Base-by-base conservation (phyloP, 2,888 invertebrate genomes). In the Caenorhabditis sinica region DNA sequence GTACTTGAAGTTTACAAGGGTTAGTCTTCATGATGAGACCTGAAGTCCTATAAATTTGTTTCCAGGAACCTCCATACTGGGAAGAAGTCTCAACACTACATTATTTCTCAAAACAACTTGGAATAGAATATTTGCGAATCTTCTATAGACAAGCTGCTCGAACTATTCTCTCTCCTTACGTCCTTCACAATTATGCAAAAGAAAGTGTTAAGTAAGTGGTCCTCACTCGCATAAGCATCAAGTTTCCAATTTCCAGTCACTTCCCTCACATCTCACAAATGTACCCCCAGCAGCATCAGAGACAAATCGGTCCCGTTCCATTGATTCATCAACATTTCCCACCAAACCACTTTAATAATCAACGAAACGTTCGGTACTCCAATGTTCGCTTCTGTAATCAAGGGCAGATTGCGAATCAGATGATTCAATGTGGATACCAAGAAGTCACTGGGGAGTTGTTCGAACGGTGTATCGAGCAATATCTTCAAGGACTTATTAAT, bases 381-480 rank as follows among this genome's bases (percentile, higher is more conserved):
- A 45, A 61, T n/a, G 33, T 79, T 3, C 60, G 65, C 15, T 79
- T 66, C 56, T 73, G 77, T 30, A 33, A 30, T 17, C 68, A 74
- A 2, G 83, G 83, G 33, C 61, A 60, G 15, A 81, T 74, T 9
- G 74, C 73, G 13, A 43, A 33, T 61, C 53, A 66, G 1, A 69
- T 75, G 33, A 56, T 66, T 8, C n/a, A 66, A 13, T 33, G 65
- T 30, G 83, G 79, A 1, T 87, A 71, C 51, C 89, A 87, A 28
- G 82, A 82, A 30, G 56, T 86, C 0, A 87, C 83, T 0, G 86
- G 80, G 13, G 89, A 89, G 53, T 40, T 89, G 25, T 82, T 85
- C 66, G 86, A 86, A 49, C 68, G 83, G 30, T 80, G 83, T n/a
- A 72, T 79, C 28, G 88, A 88, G 17, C 83, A 85, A n/a, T 86